Conservation (phyloP, 2,797 vertebrate species). For the Enteromius viviparus region DNA sequence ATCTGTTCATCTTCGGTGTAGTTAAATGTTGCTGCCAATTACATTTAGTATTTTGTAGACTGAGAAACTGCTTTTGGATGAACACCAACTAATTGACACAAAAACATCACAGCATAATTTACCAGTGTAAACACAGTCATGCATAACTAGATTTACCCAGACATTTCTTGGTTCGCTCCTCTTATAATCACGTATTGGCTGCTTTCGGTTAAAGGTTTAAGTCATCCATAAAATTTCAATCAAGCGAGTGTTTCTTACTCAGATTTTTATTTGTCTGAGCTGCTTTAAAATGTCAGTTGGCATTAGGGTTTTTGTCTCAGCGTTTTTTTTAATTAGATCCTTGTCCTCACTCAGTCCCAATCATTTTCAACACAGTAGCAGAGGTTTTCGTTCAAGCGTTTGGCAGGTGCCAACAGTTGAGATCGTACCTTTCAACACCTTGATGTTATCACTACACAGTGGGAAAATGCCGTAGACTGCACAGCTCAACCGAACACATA, state of each 20-base stretch:
- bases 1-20: not conserved
- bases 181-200: not conserved
- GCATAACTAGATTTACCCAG: not conserved
- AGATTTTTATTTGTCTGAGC: constrained; percentile 36
- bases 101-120: not conserved
- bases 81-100: constrained; percentile 10
- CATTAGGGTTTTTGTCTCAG: constrained; percentile 28
- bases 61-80: constrained; percentile 12
- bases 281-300: constrained; percentile 26
- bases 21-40: constrained; percentile 2
- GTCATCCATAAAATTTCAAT: constrained; percentile 20
- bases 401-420: constrained; percentile 50
- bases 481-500: constrained; percentile 42
- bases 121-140: not conserved
- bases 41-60: not conserved
- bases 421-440: constrained; percentile 47
- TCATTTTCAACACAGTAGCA: constrained; percentile 36
- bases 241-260: constrained; percentile 10
- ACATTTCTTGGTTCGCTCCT: not conserved
- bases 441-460: constrained; percentile 34
- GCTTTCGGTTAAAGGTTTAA: constrained; percentile 16
- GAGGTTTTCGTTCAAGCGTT: constrained; percentile 40
- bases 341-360: constrained; percentile 18
- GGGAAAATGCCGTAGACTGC: constrained; percentile 36
- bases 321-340: constrained; percentile 31